phyloP scores from a whole-genome alignment of 2,888 invertebrate genomes.

The Papilio protenor region DNA sequence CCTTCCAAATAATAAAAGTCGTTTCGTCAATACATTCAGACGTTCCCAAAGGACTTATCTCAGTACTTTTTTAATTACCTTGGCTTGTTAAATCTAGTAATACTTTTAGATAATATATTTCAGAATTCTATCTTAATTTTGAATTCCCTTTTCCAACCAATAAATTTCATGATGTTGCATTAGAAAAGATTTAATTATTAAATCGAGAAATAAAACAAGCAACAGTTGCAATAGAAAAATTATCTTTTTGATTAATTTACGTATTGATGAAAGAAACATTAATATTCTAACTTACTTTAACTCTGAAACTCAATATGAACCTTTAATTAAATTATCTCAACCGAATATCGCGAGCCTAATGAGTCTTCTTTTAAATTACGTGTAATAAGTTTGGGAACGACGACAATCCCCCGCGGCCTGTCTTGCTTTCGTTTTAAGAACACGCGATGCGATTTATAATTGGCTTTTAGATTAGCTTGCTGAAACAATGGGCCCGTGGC shows the following conservation, averaged over 20 bases:
- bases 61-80: too few species aligned
- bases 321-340: slow-evolving; percentile 14
- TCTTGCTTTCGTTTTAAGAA: slow-evolving; percentile 43
- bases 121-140: too few species aligned
- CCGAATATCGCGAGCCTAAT: not conserved
- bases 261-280: not conserved
- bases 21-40: too few species aligned
- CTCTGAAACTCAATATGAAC: not conserved
- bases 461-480: slow-evolving; percentile 43
- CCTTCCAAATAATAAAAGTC: too few species aligned
- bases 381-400: slow-evolving; percentile 35
- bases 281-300: not conserved
- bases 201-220: not conserved
- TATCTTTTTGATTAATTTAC: not conserved
- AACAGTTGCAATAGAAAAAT: too few species aligned
- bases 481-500: slow-evolving; percentile 38
- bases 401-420: slow-evolving; percentile 38
- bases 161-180: too few species aligned
- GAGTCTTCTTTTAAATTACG: slow-evolving; percentile 37
- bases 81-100: too few species aligned
- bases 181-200: not conserved
- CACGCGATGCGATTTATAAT: slow-evolving; percentile 45
- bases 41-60: too few species aligned
- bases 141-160: too few species aligned
- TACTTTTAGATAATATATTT: too few species aligned